These are phyloP conservation scores for Chrysemys picta DNA, from an alignment of 2,113 vertebrate genomes.

Conservation along the genomic window DNA sequence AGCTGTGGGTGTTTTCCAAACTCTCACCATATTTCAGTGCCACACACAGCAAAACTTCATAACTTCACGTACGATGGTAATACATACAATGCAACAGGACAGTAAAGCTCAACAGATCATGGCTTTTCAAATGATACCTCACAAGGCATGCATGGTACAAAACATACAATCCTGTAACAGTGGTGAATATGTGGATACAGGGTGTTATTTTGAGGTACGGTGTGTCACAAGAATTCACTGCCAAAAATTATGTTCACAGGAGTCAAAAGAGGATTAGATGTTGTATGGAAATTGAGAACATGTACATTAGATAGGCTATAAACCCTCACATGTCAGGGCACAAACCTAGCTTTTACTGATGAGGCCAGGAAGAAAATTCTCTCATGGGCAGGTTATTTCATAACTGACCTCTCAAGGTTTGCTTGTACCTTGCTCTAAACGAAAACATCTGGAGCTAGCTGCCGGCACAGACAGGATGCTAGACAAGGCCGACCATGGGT, in stretches of 20 bases:
- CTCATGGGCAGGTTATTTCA: background rate
- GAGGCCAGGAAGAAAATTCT: background rate
- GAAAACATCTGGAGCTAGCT: background rate
- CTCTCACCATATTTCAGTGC: background rate
- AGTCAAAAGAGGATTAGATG: background rate
- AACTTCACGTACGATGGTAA: background rate
- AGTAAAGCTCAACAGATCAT: background rate
- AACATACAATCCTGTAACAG: background rate
- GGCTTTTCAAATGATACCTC: background rate
- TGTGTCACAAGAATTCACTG: background rate
- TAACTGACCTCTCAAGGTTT: background rate
- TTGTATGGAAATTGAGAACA: background rate
- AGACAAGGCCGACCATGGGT: background rate
- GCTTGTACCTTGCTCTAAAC: background rate
- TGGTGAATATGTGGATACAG: background rate
- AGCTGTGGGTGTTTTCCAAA: background rate
- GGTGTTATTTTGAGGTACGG: background rate
- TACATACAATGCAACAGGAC: background rate
- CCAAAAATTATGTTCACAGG: background rate
- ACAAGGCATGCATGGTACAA: rapidly evolving
- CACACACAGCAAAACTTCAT: background rate
- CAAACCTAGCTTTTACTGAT: background rate
- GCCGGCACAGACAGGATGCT: background rate
- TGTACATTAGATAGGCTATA: background rate
- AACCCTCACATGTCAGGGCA: background rate